Evolutionary conservation across 2,888 invertebrate species (phyloP).

Genomic region (Andrena dorsata): DNA sequence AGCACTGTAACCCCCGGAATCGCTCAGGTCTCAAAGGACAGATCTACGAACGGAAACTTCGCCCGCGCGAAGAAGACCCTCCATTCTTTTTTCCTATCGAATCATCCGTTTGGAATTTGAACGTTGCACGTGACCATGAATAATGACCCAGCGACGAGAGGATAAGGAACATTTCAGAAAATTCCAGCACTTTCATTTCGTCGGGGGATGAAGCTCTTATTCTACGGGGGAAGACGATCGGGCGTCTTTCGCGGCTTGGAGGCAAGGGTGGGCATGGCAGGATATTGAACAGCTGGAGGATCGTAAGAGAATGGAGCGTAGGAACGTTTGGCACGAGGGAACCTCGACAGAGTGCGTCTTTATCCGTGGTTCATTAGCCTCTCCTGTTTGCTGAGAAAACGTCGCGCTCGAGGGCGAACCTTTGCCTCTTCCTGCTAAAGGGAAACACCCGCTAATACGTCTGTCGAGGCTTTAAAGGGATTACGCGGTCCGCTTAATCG

Average conservation of each 20-base stretch:
- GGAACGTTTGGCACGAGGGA: slow-evolving; percentile 2
- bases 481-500: slow-evolving; percentile 7
- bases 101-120: no score
- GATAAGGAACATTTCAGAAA: background rate
- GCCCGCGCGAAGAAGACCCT: no score
- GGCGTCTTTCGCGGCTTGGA: slow-evolving; percentile 25
- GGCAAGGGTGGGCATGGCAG: background rate
- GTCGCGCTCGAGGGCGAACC: background rate
- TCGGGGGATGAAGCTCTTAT: slow-evolving; percentile 22
- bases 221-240: slow-evolving; percentile 22
- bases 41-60: no score
- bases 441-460: slow-evolving; percentile 10
- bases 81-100: no score
- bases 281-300: slow-evolving; percentile 29
- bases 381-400: slow-evolving; percentile 20
- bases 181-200: slow-evolving; percentile 23
- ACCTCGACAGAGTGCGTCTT: slow-evolving; percentile 12
- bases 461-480: slow-evolving; percentile 7
- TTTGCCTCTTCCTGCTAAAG: background rate
- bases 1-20: no score
- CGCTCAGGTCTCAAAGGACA: no score
- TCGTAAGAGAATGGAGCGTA: background rate
- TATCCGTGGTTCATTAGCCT: slow-evolving; percentile 28
- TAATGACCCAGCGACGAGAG: background rate
- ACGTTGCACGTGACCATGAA: no score